phyloP scores from a whole-genome alignment of 2,888 invertebrate genomes.

The Balanococcus diminutus region DNA sequence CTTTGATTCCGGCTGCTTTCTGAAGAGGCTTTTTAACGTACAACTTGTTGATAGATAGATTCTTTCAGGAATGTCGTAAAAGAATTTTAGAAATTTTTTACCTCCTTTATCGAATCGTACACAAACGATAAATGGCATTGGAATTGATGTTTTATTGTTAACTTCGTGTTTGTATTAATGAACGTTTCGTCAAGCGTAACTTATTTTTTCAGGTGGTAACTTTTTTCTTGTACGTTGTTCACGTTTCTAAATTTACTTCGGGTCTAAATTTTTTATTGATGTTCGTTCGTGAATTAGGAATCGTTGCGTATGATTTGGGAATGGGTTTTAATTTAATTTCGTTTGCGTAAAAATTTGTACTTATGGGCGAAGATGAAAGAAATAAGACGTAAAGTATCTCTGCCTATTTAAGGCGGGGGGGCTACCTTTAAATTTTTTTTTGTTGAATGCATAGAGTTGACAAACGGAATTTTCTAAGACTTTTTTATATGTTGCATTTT shows the following conservation, averaged over 20 bases:
- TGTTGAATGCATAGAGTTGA: too few species aligned
- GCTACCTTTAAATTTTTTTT: too few species aligned
- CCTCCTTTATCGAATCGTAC: neutral
- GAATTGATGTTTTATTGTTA: neutral
- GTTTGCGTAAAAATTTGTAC: too few species aligned
- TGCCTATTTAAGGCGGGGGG: too few species aligned
- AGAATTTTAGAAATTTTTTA: neutral
- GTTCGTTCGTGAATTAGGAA: neutral
- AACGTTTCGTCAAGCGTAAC: neutral
- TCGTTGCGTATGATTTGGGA: neutral
- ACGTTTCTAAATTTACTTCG: neutral
- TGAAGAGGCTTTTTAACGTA: neutral
- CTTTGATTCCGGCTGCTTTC: neutral
- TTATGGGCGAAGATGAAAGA: too few species aligned
- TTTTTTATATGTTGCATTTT: too few species aligned
- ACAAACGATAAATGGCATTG: neutral
- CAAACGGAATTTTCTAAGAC: too few species aligned
- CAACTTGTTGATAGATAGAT: conserved; percentile 10
- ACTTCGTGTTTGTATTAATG: neutral
- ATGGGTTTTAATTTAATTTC: neutral
- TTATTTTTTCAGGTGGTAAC: neutral
- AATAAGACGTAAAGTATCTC: too few species aligned
- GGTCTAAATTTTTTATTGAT: neutral
- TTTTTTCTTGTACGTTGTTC: too few species aligned
- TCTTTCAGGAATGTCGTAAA: neutral